Base-by-base conservation (phyloP, 2,113 vertebrate genomes). In the Erinaceus europaeus region DNA sequence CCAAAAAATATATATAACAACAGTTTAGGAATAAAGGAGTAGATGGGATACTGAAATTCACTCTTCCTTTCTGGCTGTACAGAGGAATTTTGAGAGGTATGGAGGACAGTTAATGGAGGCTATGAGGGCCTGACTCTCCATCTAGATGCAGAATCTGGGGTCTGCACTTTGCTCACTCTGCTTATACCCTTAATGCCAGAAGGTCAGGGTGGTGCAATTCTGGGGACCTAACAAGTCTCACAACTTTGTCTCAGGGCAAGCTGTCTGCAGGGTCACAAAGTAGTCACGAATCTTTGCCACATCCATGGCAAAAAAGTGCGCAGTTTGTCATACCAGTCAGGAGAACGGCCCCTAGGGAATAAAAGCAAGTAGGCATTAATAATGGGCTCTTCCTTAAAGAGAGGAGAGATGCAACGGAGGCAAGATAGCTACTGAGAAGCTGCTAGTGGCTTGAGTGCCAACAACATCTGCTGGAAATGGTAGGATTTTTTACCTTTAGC, bases 251-350 rank as follows among this genome's bases (percentile, higher is more conserved):
- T 98, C 98, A 0, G 98, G 97, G 55, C 97, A 96, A 0, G 11
- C 77, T 18, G 97, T 89, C 78, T 94, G 95, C 65, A 98, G 71
- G 50, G 88, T 95, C 1, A 97, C 97, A 91, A 98, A 98, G 0
- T 98, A 98, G 67, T 98, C 97, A 25, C 98, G 97, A 91, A 98
- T 98, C 95, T 98, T 97, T 4, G 20, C 97, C 90, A 98, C 95
- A 91, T 98, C 98, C 95, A 98, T 97, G 27, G 98, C 98, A 52
- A 98, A 98, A 62, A 98, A 96, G 86, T 98, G 98, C 21, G 98
- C 98, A 23, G 98, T 84, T 98, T 98, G 95, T 97, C 98, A 96
- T 98, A 98, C 98, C 98, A 98, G 84, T 98, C 98, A 0, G 98
- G 98, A 95, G 98, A 98, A n/a, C 98, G 97, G 42, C 98, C 98